Base-by-base conservation (phyloP, 2,888 invertebrate species). In the Ligdia adustata region DNA sequence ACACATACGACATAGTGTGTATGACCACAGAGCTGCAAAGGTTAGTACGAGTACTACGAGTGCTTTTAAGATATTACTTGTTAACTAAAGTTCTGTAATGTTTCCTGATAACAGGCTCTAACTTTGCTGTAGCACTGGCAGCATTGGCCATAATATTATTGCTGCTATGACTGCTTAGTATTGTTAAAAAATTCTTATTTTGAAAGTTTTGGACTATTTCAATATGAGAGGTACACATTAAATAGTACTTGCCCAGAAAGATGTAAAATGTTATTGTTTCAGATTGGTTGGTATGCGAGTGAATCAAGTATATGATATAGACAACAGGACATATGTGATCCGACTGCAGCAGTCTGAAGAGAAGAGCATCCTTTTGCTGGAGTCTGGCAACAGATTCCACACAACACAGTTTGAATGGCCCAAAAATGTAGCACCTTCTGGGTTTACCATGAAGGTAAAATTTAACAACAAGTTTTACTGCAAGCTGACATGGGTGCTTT, bases 381-480 rank as follows among this genome's bases (percentile, higher is more conserved):
- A 99, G 88, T 99, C 99, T 0, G 99, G 98, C 0, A 95, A 94
- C 62, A 91, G 99, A 48, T 94, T 99, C 50, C 99, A 99, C 75
- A 95, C 95, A 3, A 99, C 99, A 6, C 95, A 93, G 24, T 99
- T 97, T 86, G 99, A 99, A 75, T 99, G 99, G 99, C 99, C 99
- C 0, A 99, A 99, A 87, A 98, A 98, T 92, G 92, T 94, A 26
- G 96, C 96, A 3, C 99, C 97, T 0, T 98, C 98, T 0, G 97
- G 98, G 1, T 99, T 99, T 76, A 96, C 97, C 55, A 99, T 99
- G 99, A 99, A 99, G 92, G 96, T 96, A 58, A 27, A 20, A 76
- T 41, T 16, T 0, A 1, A 9, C 9, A 32, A 32, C 2, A 15
- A 18, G n/a, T n/a, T n/a, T n/a, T n/a, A n/a, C n/a, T n/a, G n/a